These are phyloP conservation scores for Heliconius nattereri DNA, from an alignment of 1,140 invertebrate species.

Conservation along the genomic window DNA sequence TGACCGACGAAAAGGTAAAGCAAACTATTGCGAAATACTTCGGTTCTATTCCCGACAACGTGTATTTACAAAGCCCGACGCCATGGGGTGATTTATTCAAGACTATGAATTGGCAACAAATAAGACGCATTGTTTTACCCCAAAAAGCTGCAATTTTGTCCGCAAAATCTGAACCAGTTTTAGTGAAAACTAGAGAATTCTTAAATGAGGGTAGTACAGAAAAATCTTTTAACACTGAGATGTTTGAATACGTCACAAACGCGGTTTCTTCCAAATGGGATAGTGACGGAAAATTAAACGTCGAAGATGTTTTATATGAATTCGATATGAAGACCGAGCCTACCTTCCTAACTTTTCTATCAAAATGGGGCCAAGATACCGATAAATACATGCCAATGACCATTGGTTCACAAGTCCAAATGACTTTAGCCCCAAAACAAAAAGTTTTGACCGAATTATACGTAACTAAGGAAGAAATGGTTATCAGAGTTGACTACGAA, in stretches of 20 bases:
- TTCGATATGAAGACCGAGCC: conserved; percentile 18
- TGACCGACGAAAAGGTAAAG: conserved; percentile 43
- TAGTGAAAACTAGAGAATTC: conserved; percentile 33
- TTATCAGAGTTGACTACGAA: conserved; percentile 50
- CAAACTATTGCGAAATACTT: conserved; percentile 38
- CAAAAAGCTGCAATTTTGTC: conserved; percentile 38
- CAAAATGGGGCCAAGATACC: conserved; percentile 42
- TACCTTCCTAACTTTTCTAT: conserved; percentile 35
- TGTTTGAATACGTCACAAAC: conserved; percentile 41
- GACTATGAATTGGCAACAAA: conserved; percentile 47
- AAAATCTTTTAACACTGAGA: conserved; percentile 37
- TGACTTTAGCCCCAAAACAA: conserved; percentile 49
- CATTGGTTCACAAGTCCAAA: conserved; percentile 40
- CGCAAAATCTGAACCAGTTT: conserved; percentile 30
- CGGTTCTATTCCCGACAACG: conserved; percentile 43
- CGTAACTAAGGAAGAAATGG: conserved; percentile 39
- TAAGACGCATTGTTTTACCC: conserved; percentile 40
- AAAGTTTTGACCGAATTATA: conserved; percentile 39
- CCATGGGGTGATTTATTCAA: conserved; percentile 52
- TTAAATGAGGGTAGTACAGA: conserved; percentile 39
- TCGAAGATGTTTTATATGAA: conserved; percentile 20
- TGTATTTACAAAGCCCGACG: conserved; percentile 50
- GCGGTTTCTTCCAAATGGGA: conserved; percentile 44
- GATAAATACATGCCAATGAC: conserved; percentile 41
- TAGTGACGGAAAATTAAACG: conserved; percentile 30